Evolutionary conservation across 1,140 invertebrate genomes (phyloP).

Genomic region (Brachionus rotundiformis): DNA sequence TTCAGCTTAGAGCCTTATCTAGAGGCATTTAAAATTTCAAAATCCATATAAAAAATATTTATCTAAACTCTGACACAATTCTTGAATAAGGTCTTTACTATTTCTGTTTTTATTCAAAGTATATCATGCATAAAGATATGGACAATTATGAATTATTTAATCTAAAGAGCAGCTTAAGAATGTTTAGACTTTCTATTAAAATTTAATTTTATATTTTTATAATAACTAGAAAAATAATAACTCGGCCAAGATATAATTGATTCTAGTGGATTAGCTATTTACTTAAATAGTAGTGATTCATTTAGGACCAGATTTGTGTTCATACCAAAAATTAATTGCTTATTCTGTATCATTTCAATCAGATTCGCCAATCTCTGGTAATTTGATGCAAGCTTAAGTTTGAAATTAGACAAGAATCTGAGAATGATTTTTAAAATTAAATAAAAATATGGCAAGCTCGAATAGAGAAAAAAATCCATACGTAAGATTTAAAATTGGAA

Average conservation of each 20-base stretch:
- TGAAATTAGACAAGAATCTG: neutral
- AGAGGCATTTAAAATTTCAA: neutral
- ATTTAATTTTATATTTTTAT: neutral
- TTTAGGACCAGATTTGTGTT: conserved; percentile 1
- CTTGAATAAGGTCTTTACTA: neutral
- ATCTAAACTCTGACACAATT: neutral
- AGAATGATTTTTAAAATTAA: neutral
- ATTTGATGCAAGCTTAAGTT: neutral
- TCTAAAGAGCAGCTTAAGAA: neutral
- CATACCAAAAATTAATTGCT: neutral
- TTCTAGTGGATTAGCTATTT: neutral
- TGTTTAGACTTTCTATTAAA: neutral
- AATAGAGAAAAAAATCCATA: neutral
- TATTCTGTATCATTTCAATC: conserved; percentile 14
- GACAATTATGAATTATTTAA: neutral
- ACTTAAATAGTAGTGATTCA: conserved; percentile 7
- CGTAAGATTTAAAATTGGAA: conserved; percentile 3
- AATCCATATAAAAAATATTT: neutral
- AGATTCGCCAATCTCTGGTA: neutral
- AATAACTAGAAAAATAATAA: neutral
- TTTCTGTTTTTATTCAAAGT: neutral
- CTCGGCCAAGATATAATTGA: neutral
- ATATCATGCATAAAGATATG: neutral
- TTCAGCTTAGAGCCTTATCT: neutral
- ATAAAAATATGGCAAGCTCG: neutral